These are phyloP conservation scores for Hypsopygia costalis DNA, from an alignment of 2,888 invertebrate genomes.

Conservation along the genomic window DNA sequence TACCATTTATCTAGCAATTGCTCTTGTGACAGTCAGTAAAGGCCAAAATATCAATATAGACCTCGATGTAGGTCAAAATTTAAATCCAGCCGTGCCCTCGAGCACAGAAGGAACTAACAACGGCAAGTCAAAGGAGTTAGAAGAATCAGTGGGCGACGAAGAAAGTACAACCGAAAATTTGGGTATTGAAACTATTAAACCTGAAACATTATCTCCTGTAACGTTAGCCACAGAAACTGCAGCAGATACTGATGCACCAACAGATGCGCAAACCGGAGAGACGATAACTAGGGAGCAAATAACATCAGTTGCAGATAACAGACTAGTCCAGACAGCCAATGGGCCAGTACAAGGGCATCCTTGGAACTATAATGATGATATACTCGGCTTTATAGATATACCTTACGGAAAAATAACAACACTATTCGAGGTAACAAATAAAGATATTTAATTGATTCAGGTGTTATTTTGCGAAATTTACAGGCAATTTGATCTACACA, in stretches of 20 bases:
- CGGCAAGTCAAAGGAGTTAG: too few species aligned
- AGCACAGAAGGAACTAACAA: too few species aligned
- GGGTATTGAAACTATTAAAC: too few species aligned
- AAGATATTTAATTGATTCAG: too few species aligned
- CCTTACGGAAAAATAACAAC: constrained; percentile 45
- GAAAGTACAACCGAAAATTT: too few species aligned
- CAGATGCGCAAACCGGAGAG: not conserved
- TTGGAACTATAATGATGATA: constrained; percentile 27
- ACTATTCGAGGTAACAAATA: constrained; percentile 38
- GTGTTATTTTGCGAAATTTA: too few species aligned
- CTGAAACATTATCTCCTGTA: not conserved
- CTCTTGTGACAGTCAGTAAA: not conserved
- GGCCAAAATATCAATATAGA: not conserved
- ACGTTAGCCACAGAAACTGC: not conserved
- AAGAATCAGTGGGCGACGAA: too few species aligned
- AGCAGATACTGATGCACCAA: not conserved
- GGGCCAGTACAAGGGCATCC: constrained; percentile 40
- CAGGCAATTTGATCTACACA: too few species aligned
- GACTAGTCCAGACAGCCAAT: constrained; percentile 31
- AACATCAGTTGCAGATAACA: too few species aligned
- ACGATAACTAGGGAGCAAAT: constrained; percentile 4
- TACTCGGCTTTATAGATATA: constrained; percentile 48
- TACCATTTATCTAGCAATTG: not conserved
- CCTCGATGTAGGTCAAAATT: not conserved
- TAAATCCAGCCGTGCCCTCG: too few species aligned